A percentile compares a stretch with the other conserved stretches of the same genome.
Conservation (phyloP, 2,113 vertebrate species). For the Ictidomys tridecemlineatus region DNA sequence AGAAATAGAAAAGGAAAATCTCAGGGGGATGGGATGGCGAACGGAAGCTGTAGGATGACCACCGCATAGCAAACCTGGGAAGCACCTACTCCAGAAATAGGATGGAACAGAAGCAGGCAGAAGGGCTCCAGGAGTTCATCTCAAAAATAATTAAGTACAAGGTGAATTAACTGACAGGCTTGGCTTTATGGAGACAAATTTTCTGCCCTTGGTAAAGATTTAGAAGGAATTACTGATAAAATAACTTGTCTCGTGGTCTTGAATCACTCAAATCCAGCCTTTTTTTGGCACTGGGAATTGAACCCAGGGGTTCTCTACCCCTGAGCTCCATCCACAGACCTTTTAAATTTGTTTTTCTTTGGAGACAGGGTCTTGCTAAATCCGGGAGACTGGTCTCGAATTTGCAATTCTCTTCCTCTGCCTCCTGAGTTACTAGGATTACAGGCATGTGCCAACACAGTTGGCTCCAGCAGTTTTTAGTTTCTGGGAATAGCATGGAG, state of each 20-base stretch:
- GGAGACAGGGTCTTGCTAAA: too few species aligned
- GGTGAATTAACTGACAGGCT: not conserved
- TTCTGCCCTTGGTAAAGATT: not conserved
- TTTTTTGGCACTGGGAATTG: too few species aligned
- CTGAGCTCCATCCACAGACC: not conserved
- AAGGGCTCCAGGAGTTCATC: not conserved
- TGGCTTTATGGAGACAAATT: not conserved
- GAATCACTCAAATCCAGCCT: conserved; percentile 88
- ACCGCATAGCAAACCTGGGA: not conserved
- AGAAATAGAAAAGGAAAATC: not conserved
- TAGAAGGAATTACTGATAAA: conserved; percentile 80
- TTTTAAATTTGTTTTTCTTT: too few species aligned
- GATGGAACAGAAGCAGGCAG: not conserved
- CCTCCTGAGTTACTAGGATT: too few species aligned
- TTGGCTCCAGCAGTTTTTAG: conserved; percentile 90
- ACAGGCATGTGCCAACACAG: not conserved
- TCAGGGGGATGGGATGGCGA: not conserved
- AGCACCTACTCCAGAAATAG: not conserved
- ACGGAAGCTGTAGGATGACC: not conserved
- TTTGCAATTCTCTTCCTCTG: too few species aligned
- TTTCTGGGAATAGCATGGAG: conserved; percentile 95
- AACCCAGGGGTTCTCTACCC: not conserved
- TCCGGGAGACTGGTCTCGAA: too few species aligned
- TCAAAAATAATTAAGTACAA: not conserved
- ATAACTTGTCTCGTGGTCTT: conserved; percentile 94